Conservation (phyloP, 2,888 invertebrate genomes). For the Xanthia togata region DNA sequence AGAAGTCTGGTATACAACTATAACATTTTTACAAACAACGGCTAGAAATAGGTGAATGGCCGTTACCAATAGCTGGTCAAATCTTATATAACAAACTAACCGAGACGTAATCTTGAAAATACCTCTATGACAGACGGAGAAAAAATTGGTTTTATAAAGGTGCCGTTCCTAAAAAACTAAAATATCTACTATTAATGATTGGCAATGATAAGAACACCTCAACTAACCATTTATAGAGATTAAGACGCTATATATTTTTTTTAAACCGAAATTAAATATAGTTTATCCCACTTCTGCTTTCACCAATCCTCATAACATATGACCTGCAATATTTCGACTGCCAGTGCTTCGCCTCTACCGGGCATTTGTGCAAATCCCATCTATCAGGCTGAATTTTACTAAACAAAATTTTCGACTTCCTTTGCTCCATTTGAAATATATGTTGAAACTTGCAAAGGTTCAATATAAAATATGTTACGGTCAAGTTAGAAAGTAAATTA, state of each 20-base stretch:
- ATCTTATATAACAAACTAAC: not conserved
- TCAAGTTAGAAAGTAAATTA: not conserved
- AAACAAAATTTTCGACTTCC: slow-evolving; percentile 43
- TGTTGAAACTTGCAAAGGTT: slow-evolving; percentile 6
- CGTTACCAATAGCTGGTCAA: not conserved
- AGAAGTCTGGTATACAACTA: not conserved
- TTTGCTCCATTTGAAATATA: slow-evolving; percentile 41
- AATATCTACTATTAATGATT: too few species aligned
- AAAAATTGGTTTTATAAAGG: too few species aligned
- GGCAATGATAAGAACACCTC: too few species aligned
- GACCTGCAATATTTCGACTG: slow-evolving; percentile 26
- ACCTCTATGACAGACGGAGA: too few species aligned
- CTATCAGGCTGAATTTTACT: slow-evolving; percentile 35
- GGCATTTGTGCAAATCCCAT: slow-evolving; percentile 32
- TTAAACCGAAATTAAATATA: not conserved
- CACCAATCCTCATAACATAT: slow-evolving; percentile 32
- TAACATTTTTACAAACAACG: not conserved
- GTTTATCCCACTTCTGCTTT: not conserved
- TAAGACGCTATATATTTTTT: too few species aligned
- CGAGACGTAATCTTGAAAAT: not conserved
- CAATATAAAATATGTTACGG: not conserved
- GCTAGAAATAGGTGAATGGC: not conserved
- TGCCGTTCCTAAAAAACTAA: too few species aligned
- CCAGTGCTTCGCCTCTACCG: not conserved
- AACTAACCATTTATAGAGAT: too few species aligned